Evolutionary conservation across 2,888 invertebrate genomes (phyloP), one percentile per base, ranked within the genome.

Genomic region (Drosophila nr. perissopoda): DNA sequence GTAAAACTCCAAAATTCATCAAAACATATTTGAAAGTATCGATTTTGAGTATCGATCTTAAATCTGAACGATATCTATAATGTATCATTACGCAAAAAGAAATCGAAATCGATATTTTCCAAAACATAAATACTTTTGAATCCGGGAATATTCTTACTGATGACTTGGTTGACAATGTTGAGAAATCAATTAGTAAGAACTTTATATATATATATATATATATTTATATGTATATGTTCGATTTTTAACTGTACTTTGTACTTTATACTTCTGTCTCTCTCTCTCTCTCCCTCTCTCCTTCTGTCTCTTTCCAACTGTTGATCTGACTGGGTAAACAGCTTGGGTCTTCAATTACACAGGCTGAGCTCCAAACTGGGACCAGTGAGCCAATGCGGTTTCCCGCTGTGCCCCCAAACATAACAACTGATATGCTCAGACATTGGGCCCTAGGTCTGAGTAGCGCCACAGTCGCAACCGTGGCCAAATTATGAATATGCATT

Each of bases 331-430:
- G 7, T 52, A 29, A 51, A 29, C 54, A 61, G 13, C 56, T 66
- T 53, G 60, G 52, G 34, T 48, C 40, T 60, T 78, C 78, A 80
- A 86, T 83, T 88, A 78, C 87, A 88, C 82, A 73, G 67, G 40
- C 73, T 67, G 66, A 62, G 71, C 71, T 83, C 59, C 62, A 68
- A 73, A 76, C 87, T 85, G 78, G 54, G 78, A 56, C 65, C 80
- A 72, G 42, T 64, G 81, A 77, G 52, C 73, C 53, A 69, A 80
- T 64, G 60, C 59, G 59, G 57, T 53, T 79, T 67, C 84, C 89
- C 62, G 84, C 84, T 73, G 87, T 60, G 89, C 59, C 53, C 54
- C 51, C 71, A 68, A 81, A 71, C 69, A 85, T 70, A 83, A 69
- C 70, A 68, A 64, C 69, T 74, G 88, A 87, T 82, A 80, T 69